Conservation (phyloP, 2,888 invertebrate genomes). For the Perdita meconis region DNA sequence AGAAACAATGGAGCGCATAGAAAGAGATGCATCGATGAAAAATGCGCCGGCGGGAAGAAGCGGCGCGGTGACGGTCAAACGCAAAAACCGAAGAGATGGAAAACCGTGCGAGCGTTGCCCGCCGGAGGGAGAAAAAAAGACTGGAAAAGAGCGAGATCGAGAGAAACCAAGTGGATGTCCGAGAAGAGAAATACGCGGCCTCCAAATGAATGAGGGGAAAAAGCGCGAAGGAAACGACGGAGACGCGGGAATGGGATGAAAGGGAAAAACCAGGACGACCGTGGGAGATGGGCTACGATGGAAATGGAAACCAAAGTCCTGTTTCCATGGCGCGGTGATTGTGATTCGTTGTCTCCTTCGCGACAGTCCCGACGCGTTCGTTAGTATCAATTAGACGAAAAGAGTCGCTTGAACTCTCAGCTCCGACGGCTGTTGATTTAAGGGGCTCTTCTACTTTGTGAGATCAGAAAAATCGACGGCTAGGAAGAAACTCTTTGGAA, state of each 20-base stretch:
- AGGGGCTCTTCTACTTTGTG: too few species aligned
- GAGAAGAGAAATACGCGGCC: background rate
- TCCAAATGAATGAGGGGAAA: conserved; percentile 12
- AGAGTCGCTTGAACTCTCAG: background rate
- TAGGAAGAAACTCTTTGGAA: too few species aligned
- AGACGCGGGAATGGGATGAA: background rate
- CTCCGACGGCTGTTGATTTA: too few species aligned
- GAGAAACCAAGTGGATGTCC: background rate
- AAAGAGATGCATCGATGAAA: background rate
- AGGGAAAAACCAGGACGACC: background rate
- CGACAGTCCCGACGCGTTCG: background rate
- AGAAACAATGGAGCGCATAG: conserved; percentile 19
- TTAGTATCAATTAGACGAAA: conserved; percentile 12
- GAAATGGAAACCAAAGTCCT: background rate
- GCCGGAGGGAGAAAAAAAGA: background rate
- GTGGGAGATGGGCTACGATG: background rate
- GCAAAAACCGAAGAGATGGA: background rate
- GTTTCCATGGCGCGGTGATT: background rate
- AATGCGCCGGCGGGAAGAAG: background rate
- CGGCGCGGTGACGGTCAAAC: background rate
- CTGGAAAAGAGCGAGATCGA: background rate
- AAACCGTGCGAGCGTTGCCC: too few species aligned
- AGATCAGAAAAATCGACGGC: too few species aligned
- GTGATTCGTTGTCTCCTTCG: conserved; percentile 9
- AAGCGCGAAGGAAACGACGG: conserved; percentile 19